phyloP scores from a whole-genome alignment of 2,113 vertebrate genomes.

The Sphyrna mokarran region DNA sequence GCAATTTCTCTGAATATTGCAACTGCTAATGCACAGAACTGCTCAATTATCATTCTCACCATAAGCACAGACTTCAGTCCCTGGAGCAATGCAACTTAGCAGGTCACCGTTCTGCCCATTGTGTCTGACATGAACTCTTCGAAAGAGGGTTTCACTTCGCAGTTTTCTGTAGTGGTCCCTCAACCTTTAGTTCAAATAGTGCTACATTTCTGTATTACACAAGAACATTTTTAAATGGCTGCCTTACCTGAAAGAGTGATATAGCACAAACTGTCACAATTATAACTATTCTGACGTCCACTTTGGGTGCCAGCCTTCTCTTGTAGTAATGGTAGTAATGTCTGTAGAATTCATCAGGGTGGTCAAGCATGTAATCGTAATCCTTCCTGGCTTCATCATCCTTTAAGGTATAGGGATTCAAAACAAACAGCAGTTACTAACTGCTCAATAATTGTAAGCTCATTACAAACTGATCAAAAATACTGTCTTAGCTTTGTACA shows the following conservation, averaged over 20 bases:
- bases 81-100: neutral
- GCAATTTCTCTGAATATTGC: neutral
- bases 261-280: conserved; percentile 83
- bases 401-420: conserved; percentile 49
- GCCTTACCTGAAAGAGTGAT: conserved; percentile 81
- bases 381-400: conserved; percentile 89
- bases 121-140: neutral
- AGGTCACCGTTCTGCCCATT: neutral
- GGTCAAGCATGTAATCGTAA: conserved; percentile 96
- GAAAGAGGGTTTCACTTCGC: neutral
- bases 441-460: neutral
- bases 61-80: neutral
- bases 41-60: too few relatives aligned
- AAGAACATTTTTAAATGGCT: neutral
- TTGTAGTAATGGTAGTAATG: conserved; percentile 95
- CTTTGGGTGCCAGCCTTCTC: conserved; percentile 76
- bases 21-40: neutral
- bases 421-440: neutral
- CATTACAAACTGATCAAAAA: neutral
- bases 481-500: too few relatives aligned
- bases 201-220: neutral
- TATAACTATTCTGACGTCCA: conserved; percentile 85
- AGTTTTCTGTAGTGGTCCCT: neutral
- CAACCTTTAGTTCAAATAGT: neutral
- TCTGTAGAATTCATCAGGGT: conserved; percentile 90